phyloP scores from a whole-genome alignment of 2,888 invertebrate genomes.

The Notocelia uddmanniana region DNA sequence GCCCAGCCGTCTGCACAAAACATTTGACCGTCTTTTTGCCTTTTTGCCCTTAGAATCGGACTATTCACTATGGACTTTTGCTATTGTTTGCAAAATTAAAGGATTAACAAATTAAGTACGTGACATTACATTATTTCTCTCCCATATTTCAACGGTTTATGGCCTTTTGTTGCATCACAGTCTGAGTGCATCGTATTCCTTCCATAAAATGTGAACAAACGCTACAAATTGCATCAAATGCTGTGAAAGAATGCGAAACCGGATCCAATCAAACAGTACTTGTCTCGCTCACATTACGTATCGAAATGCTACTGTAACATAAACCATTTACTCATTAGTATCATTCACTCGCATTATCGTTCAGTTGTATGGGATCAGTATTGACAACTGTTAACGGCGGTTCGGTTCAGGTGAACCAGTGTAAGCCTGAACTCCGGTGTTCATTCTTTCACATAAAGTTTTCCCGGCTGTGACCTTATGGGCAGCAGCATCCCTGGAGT shows the following conservation, averaged over 20 bases:
- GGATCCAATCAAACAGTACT: slow-evolving; percentile 1
- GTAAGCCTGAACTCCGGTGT: neutral
- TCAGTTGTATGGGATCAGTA: slow-evolving; percentile 11
- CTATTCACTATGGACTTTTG: too few relatives aligned
- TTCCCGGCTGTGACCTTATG: too few relatives aligned
- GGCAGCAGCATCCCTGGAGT: too few relatives aligned
- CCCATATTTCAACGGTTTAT: too few relatives aligned
- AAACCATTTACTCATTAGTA: slow-evolving; percentile 41
- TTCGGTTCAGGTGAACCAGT: neutral
- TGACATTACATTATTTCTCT: too few relatives aligned
- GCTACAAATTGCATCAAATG: slow-evolving; percentile 3
- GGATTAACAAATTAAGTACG: too few relatives aligned
- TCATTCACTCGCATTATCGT: slow-evolving; percentile 36
- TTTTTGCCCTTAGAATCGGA: too few relatives aligned
- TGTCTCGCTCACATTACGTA: slow-evolving; percentile 13
- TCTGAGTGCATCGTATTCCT: neutral
- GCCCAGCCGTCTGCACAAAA: too few relatives aligned
- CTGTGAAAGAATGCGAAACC: neutral
- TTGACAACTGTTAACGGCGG: neutral
- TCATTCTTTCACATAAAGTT: too few relatives aligned
- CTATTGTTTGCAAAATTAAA: too few relatives aligned
- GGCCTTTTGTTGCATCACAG: neutral
- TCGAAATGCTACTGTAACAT: slow-evolving; percentile 20
- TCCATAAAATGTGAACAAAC: neutral
- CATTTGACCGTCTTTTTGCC: too few relatives aligned